These are phyloP conservation scores for Aphidius colemani DNA, from an alignment of 2,888 invertebrate species.

Conservation along the genomic window DNA sequence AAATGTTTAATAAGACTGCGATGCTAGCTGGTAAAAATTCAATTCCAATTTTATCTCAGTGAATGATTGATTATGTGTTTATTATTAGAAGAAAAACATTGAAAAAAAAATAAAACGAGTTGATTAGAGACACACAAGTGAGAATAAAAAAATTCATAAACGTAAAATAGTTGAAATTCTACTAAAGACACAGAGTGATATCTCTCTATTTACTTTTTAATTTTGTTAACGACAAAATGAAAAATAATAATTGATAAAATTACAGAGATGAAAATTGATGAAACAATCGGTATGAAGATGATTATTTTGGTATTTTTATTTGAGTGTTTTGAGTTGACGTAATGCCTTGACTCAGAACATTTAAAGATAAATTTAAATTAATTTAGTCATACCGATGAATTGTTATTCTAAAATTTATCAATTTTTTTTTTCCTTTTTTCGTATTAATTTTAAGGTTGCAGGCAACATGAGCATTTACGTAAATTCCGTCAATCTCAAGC, in stretches of 20 bases:
- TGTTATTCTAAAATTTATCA: too few species aligned
- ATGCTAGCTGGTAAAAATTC: constrained; percentile 34
- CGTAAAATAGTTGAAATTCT: background rate
- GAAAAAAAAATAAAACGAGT: constrained; percentile 11
- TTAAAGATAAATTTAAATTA: constrained; percentile 11
- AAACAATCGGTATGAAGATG: too few species aligned
- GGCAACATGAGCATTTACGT: background rate
- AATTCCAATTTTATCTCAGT: background rate
- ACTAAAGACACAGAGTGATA: too few species aligned
- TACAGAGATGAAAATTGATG: too few species aligned
- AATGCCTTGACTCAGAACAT: constrained; percentile 31
- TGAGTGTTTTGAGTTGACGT: constrained; percentile 34
- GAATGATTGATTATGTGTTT: constrained; percentile 2
- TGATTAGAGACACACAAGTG: background rate
- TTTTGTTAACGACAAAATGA: constrained; percentile 1
- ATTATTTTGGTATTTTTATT: constrained; percentile 2
- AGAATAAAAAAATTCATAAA: background rate
- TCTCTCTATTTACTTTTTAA: background rate
- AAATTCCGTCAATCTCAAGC: too few species aligned
- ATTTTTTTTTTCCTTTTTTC: constrained; percentile 13
- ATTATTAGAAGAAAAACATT: constrained; percentile 16
- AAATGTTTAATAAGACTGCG: constrained; percentile 32
- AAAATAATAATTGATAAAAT: too few species aligned
- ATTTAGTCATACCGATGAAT: constrained; percentile 17
- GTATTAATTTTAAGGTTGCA: constrained; percentile 9